Percentiles rank a stretch among this genome's conserved stretches.
Evolutionary conservation across 2,113 vertebrate genomes (phyloP).

Genomic region (Conger conger): DNA sequence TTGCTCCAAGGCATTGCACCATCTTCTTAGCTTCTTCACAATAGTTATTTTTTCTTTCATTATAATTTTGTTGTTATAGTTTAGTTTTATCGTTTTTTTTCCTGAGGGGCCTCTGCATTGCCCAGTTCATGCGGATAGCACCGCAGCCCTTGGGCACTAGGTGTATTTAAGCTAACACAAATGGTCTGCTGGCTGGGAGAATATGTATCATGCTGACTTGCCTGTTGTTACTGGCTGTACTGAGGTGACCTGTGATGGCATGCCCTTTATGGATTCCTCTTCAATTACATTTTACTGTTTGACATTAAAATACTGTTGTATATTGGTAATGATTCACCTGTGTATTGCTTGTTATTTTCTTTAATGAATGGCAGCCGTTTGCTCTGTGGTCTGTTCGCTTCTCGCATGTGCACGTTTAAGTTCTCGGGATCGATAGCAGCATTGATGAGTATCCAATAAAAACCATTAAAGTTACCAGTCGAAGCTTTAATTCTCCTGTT

Average conservation of each 20-base stretch:
- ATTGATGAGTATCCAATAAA: conserved; percentile 64
- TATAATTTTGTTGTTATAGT: background rate
- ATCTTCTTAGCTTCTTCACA: background rate
- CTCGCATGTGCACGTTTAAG: conserved; percentile 46
- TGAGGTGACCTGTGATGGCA: background rate
- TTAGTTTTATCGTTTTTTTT: background rate
- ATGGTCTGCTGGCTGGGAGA: background rate
- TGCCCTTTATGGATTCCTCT: background rate
- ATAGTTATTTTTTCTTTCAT: background rate
- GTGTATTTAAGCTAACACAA: background rate
- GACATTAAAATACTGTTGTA: background rate
- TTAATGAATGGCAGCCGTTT: background rate
- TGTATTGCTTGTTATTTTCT: background rate
- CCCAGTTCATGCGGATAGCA: background rate
- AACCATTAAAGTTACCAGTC: conserved; percentile 59
- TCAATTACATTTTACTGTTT: background rate
- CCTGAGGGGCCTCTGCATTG: background rate
- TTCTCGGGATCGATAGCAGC: conserved; percentile 54
- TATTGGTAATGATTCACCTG: background rate
- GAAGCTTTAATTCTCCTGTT: conserved; percentile 60
- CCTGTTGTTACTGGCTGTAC: background rate
- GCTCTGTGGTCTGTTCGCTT: background rate
- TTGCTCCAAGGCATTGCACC: background rate
- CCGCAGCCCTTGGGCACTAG: background rate
- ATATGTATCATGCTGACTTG: background rate